phyloP scores from a whole-genome alignment of 2,888 invertebrate species.

The Latrodectus hesperus region DNA sequence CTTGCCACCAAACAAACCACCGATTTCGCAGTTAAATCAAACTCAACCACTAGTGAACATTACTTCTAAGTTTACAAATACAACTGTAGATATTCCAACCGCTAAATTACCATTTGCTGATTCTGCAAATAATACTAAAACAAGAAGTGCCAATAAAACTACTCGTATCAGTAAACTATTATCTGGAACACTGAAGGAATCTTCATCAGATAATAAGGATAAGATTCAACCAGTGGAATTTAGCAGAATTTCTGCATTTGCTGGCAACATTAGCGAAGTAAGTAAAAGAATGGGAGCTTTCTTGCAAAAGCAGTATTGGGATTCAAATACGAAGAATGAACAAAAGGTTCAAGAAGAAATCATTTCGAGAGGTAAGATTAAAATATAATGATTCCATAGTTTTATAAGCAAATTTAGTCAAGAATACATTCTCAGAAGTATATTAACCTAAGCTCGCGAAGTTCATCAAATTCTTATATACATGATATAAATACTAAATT shows the following conservation, averaged over 20 bases:
- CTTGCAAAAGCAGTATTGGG: constrained; percentile 51
- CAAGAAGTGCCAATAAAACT: not conserved
- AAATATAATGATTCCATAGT: not conserved
- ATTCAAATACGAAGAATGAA: constrained; percentile 22
- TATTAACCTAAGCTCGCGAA: not conserved
- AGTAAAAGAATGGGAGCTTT: constrained; percentile 48
- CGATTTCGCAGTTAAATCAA: not conserved
- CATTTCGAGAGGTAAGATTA: constrained; percentile 38
- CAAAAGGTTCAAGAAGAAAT: not conserved
- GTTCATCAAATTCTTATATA: too few species aligned
- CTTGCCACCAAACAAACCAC: not conserved
- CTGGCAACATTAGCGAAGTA: constrained; percentile 54
- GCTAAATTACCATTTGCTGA: not conserved
- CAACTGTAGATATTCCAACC: not conserved
- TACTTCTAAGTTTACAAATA: not conserved
- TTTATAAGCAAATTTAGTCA: not conserved
- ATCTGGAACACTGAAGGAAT: not conserved
- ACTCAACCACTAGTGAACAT: not conserved
- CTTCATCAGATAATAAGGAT: not conserved
- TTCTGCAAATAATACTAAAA: not conserved
- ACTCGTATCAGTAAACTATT: not conserved
- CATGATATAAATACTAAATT: too few species aligned
- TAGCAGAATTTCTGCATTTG: constrained; percentile 21
- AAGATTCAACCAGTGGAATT: constrained; percentile 10
- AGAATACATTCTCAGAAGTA: not conserved